Base-by-base conservation (phyloP, 1,140 invertebrate genomes). In the Euura lappo region DNA sequence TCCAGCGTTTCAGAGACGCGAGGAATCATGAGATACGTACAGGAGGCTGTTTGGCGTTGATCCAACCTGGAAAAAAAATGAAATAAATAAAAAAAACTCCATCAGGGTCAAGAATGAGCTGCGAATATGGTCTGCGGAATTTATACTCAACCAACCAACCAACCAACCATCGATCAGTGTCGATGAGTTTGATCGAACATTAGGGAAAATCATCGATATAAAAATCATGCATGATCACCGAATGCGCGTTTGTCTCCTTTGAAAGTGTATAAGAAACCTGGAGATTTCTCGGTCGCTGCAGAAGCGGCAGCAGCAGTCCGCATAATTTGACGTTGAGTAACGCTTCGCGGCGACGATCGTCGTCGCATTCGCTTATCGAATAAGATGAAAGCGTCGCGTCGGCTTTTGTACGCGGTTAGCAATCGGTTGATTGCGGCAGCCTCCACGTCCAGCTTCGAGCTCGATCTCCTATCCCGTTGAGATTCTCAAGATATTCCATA, bases 401-500 rank as follows among this genome's bases (percentile, higher is more conserved):
- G 45, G 44, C n/a, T 47, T 64, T 71, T 70, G 64, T 44, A 13
- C 60, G 71, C 42, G 45, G 8, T 3, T 3, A 71, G 71, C 75
- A 72, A 76, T 74, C 72, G 72, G 69, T 75, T 66, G 73, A 74
- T 74, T 71, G 71, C 69, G 28, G 28, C 28, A 28, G 28, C 28
- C 28, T 28, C 28, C 28, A 28, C 28, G 28, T 28, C 28, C 28
- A 28, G 28, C 28, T 28, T 28, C 28, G 28, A 28, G 28, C 28
- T 28, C 72, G 69, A 69, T 69, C 72, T 47, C 70, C 69, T 46
- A 69, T 72, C 70, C 65, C 44, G 74, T 79, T 74, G 51, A 83
- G 81, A 84, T 84, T 83, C 28, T 81, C 79, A 79, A 84, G 82
- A 85, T 85, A 84, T 84, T 84, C 82, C 82, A 84, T 83, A 83